A percentile compares a stretch with the other conserved stretches of the same genome.
These are phyloP conservation scores for Zelleria hepariella DNA, from an alignment of 2,888 invertebrate genomes.

Conservation along the genomic window DNA sequence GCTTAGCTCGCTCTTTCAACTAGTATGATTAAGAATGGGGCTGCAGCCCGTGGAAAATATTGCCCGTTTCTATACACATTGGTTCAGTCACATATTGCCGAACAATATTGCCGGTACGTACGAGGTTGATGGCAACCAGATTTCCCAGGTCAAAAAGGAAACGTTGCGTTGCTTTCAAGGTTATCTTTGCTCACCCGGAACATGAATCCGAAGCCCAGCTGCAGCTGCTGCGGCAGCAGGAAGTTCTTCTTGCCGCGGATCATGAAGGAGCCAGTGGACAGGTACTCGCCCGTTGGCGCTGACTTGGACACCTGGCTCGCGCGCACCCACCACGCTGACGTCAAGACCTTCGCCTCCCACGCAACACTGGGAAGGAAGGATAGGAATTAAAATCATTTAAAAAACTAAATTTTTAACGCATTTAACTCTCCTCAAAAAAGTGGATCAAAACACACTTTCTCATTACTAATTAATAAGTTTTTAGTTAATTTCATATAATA, in stretches of 20 bases:
- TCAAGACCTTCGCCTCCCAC: slow-evolving; percentile 98
- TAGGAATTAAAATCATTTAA: not conserved
- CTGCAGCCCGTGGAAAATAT: too few species aligned
- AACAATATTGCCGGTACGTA: too few species aligned
- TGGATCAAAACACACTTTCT: too few species aligned
- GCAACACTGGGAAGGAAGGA: slow-evolving; percentile 79
- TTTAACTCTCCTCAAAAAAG: too few species aligned
- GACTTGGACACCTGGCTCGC: slow-evolving; percentile 97
- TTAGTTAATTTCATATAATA: too few species aligned
- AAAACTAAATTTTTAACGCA: too few species aligned
- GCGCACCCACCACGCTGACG: slow-evolving; percentile 97
- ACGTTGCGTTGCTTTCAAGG: not conserved
- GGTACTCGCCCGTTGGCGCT: slow-evolving; percentile 97
- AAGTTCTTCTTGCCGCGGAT: slow-evolving; percentile 98
- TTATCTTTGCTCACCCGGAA: slow-evolving; percentile 57
- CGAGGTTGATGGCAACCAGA: too few species aligned
- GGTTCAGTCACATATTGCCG: too few species aligned
- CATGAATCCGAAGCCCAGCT: slow-evolving; percentile 94
- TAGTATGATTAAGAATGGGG: too few species aligned
- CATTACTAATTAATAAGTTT: too few species aligned
- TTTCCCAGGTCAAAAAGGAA: not conserved
- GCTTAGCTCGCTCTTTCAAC: too few species aligned
- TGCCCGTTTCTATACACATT: too few species aligned
- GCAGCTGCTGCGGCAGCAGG: slow-evolving; percentile 91
- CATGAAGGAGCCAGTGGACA: slow-evolving; percentile 97